phyloP scores from a whole-genome alignment of 2,113 vertebrate genomes.

The Helogale parvula region DNA sequence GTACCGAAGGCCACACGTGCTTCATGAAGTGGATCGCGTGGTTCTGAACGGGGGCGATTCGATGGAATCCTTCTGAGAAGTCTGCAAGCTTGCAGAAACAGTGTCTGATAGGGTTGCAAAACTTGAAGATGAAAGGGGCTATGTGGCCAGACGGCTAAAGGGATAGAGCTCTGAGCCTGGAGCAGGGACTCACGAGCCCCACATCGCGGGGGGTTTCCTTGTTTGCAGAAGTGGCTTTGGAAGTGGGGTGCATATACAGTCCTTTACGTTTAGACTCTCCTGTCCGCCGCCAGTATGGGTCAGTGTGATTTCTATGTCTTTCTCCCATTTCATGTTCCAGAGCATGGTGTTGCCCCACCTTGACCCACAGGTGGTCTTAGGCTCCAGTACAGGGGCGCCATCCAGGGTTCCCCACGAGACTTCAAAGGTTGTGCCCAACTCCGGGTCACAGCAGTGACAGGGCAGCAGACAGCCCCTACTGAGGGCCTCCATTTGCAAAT shows the following conservation, averaged over 20 bases:
- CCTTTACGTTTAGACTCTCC: not conserved
- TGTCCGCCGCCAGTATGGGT: constrained; percentile 66
- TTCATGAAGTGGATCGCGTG: not conserved
- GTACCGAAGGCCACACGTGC: not conserved
- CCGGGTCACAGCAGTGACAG: not conserved
- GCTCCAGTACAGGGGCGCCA: not conserved
- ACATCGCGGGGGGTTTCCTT: not conserved
- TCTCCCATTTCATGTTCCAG: too few relatives aligned
- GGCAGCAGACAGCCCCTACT: not conserved
- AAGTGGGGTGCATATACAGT: not conserved
- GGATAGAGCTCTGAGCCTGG: not conserved
- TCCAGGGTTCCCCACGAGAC: not conserved
- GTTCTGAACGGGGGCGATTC: not conserved
- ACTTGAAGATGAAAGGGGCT: not conserved
- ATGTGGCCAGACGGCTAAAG: accelerated
- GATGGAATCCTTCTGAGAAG: not conserved
- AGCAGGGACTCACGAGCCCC: not conserved
- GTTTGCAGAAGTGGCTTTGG: accelerated
- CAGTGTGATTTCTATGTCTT: constrained; percentile 48
- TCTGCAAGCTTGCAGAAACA: not conserved
- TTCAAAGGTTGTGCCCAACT: not conserved
- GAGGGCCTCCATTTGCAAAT: not conserved
- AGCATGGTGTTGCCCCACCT: accelerated
- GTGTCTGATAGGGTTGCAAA: not conserved
- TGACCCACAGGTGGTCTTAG: not conserved